These are phyloP conservation scores for Hoplodrina ambigua DNA, from an alignment of 2,888 invertebrate species.

Conservation along the genomic window DNA sequence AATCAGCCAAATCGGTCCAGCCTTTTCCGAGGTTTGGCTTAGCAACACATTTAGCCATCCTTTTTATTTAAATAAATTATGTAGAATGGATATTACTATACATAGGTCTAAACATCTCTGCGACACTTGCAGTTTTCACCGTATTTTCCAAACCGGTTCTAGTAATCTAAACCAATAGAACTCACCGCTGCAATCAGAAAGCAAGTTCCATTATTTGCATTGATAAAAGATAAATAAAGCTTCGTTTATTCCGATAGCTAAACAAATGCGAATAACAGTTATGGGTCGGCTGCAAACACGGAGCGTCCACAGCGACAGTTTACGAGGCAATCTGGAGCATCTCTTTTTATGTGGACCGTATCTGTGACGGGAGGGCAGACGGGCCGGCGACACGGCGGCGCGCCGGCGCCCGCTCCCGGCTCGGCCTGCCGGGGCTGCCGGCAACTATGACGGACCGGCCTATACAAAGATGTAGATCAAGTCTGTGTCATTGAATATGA, in stretches of 20 bases:
- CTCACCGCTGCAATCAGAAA: conserved; percentile 14
- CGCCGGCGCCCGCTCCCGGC: conserved; percentile 63
- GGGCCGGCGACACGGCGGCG: conserved; percentile 80
- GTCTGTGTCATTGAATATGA: conserved; percentile 24
- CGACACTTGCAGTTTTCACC: too few relatives aligned
- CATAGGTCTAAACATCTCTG: too few relatives aligned
- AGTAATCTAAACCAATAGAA: neutral
- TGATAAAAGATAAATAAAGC: conserved; percentile 13
- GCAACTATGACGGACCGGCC: conserved; percentile 10
- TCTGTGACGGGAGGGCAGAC: conserved; percentile 77
- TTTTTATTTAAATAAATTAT: too few relatives aligned
- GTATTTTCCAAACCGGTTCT: neutral
- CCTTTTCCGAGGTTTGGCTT: too few relatives aligned
- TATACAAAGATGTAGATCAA: conserved; percentile 8
- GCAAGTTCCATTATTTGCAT: conserved; percentile 9
- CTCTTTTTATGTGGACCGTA: conserved; percentile 73
- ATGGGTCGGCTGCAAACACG: conserved; percentile 48
- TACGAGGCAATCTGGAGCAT: conserved; percentile 83
- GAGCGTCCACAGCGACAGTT: conserved; percentile 67
- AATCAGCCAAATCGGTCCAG: too few relatives aligned
- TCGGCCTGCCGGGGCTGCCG: conserved; percentile 48
- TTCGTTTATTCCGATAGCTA: conserved; percentile 23
- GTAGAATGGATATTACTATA: too few relatives aligned
- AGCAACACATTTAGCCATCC: too few relatives aligned
- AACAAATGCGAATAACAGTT: conserved; percentile 49